Evolutionary conservation across 2,797 vertebrate species (phyloP), one percentile per base, ranked within the genome.

Genomic region (Kryptopterus vitreolus): DNA sequence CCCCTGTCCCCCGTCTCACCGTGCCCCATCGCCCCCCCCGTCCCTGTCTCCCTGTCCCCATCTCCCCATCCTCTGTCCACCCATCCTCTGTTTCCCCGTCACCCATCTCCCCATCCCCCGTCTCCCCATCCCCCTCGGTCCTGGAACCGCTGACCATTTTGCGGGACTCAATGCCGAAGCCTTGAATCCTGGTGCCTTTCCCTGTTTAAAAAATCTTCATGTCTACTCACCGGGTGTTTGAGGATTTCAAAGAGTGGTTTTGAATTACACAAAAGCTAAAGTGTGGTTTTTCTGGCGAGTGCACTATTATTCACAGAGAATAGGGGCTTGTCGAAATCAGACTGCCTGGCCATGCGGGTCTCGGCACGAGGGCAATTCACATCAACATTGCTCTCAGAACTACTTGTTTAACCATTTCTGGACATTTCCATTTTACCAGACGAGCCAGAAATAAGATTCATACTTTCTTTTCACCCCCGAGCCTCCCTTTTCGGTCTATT

Each of bases 201-300:
- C 29, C n/a, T 71, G 33, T 33, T 53, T 13, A 52, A 33, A 70
- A 70, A 68, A 71, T 55, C 50, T 72, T 50, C 29, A 55, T 53
- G 69, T 53, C 26, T 33, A 18, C 69, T 72, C 69, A n/a, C 69
- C 20, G 31, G 31, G 69, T 8, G 50, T 13, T 72, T 55, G 50
- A 53, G 20, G 20, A 72, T 29, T 69, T 71, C 48, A 35, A 86
- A 85, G 88, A 91, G 90, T 90, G 76, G 88, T 92, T 92, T 85
- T 88, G 86, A 91, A 90, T 91, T 88, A 89, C 86, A 86, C 85
- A 87, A 89, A 86, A 85, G 86, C 82, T 88, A 31, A 55, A n/a
- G 48, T 53, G 69, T 31, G 69, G 48, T 13, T 77, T n/a, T 76
- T 73, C 29, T 79, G 59, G 38, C 3, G 18, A 52, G 75, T 18